Conservation (phyloP, 64 coral and sea anemone genomes). For the Montipora foliosa region DNA sequence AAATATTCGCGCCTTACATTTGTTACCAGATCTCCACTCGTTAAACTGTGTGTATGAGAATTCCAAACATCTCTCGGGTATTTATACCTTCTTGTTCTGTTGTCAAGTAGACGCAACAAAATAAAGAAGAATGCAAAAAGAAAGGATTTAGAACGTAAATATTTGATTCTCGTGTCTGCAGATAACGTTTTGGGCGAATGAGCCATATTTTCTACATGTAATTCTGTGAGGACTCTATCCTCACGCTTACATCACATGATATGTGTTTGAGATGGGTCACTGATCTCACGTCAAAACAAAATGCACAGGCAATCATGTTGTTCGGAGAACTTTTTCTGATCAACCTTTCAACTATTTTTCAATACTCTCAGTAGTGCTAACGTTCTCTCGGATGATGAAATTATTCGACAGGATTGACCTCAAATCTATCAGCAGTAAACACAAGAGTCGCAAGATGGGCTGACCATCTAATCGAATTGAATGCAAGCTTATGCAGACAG, state of each 20-base stretch:
- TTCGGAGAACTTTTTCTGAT: conserved; percentile 8
- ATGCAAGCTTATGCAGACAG: not conserved
- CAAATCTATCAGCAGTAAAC: not conserved
- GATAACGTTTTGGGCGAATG: not conserved
- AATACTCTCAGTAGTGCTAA: not conserved
- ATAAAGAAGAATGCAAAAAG: not conserved
- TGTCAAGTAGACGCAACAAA: not conserved
- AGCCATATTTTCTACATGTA: not conserved
- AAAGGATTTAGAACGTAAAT: too few species aligned
- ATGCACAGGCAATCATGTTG: not conserved
- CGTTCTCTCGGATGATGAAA: not conserved
- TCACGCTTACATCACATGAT: not conserved
- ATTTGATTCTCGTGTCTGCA: not conserved
- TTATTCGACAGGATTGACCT: not conserved
- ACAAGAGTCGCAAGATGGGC: not conserved
- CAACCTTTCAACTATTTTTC: not conserved
- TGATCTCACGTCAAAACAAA: not conserved
- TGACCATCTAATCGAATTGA: not conserved
- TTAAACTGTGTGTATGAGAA: not conserved
- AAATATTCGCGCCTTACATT: conserved; percentile 40
- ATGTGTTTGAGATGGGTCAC: not conserved
- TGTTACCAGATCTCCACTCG: not conserved
- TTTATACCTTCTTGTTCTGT: not conserved
- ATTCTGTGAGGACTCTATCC: not conserved
- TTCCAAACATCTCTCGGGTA: not conserved